These are phyloP conservation scores for Coenonympha arcania DNA, from an alignment of 2,888 invertebrate species.

Conservation along the genomic window DNA sequence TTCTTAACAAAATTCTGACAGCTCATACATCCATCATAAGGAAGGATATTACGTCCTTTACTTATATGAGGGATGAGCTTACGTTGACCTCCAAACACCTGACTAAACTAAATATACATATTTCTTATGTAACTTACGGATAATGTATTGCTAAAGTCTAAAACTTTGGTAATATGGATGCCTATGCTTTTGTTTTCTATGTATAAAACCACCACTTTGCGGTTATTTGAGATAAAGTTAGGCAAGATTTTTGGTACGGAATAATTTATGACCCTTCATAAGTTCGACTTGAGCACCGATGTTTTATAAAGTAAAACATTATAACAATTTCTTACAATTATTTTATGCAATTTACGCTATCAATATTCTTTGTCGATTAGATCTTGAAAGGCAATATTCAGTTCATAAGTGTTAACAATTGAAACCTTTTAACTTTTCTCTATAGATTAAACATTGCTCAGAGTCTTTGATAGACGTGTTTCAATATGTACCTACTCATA, in stretches of 20 bases:
- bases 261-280: not conserved
- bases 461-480: too few species aligned
- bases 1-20: conserved; percentile 13
- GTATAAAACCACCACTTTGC: not conserved
- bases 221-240: not conserved
- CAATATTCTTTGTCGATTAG: too few species aligned
- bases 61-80: conserved; percentile 14
- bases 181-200: not conserved
- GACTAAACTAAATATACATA: conserved; percentile 16
- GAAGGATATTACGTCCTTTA: conserved; percentile 14
- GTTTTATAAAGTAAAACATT: too few species aligned
- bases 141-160: not conserved
- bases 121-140: conserved; percentile 13
- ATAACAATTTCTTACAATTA: too few species aligned
- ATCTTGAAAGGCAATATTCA: too few species aligned
- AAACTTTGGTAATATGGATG: not conserved
- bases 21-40: conserved; percentile 18
- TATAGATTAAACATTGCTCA: too few species aligned
- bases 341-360: too few species aligned
- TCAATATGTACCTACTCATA: too few species aligned
- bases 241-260: not conserved
- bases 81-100: conserved; percentile 15
- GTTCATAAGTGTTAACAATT: too few species aligned
- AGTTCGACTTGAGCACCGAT: too few species aligned
- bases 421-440: too few species aligned